Evolutionary conservation across 2,113 vertebrate species (phyloP), one percentile per base, ranked within the genome.

Genomic region (Stegastes partitus): DNA sequence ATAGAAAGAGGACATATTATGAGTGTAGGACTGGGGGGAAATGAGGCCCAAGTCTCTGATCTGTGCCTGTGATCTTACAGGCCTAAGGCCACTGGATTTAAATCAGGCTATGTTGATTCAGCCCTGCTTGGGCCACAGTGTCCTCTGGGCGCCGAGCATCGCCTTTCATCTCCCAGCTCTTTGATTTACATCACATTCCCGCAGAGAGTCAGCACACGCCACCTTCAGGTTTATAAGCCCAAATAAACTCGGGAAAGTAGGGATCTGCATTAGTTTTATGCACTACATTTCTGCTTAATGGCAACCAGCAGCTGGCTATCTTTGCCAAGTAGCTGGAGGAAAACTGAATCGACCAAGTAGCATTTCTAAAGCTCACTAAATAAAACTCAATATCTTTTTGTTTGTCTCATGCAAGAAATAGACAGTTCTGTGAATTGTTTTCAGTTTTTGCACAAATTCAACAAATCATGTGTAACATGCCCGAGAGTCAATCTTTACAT

Each of bases 151-250:
- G 61, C 45, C 63, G 39, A n/a, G 45, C 74, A 47, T 44, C 5
- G 28, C 34, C 79, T 94, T 94, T 93, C 58, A 90, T 88, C 79
- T 82, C 31, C 76, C 66, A 49, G 49, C 50, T 71, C 78, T 90
- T 86, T 91, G 81, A 93, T 83, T 90, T 81, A 50, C 72, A 74
- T 82, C 71, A 77, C 64, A 58, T 89, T 82, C 69, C 76, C 81
- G 76, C 54, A 63, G 81, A 77, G 74, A 82, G 61, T 56, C 34
- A 68, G 68, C 39, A 75, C 77, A 59, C 3, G 16, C 63, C 62
- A 68, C 80, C 84, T 84, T 70, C 64, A 80, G 63, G 87, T 77
- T 85, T 65, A 71, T 37, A 51, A 28, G 19, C 62, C 68, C 67
- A 74, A 49, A 83, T 2, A 53, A 71, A 81, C 63, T 65, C 59